Percentiles rank a stretch among this genome's conserved stretches.
Evolutionary conservation across 2,888 invertebrate species (phyloP).

Genomic region (Drosophila koepferae): DNA sequence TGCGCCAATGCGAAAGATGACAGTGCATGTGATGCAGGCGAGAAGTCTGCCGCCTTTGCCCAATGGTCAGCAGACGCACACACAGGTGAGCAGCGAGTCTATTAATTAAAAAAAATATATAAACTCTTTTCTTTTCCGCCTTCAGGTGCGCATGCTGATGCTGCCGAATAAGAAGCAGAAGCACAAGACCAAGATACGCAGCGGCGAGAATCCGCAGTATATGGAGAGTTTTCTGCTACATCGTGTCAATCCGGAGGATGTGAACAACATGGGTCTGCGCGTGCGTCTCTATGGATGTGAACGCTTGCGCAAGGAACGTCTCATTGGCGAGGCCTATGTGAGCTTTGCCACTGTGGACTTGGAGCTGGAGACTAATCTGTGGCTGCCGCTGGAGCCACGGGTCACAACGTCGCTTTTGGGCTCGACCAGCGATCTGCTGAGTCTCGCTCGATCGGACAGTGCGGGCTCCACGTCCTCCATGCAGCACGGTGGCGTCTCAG

Average conservation of each 20-base stretch:
- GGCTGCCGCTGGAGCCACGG: conserved; percentile 93
- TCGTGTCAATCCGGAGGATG: conserved; percentile 97
- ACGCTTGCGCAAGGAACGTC: conserved; percentile 95
- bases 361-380: conserved; percentile 95
- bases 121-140: background rate
- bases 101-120: background rate
- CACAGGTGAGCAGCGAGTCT: conserved; percentile 87
- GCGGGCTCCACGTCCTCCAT: conserved; percentile 97
- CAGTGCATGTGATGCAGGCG: conserved; percentile 95
- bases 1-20: conserved; percentile 96
- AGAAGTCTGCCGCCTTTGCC: conserved; percentile 91
- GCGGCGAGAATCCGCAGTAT: conserved; percentile 95
- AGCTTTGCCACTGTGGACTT: conserved; percentile 95
- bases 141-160: conserved; percentile 92
- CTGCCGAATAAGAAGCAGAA: conserved; percentile 97
- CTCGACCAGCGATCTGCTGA: conserved; percentile 88
- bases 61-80: conserved; percentile 89
- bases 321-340: conserved; percentile 95
- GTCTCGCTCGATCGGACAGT: conserved; percentile 95
- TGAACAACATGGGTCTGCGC: conserved; percentile 95
- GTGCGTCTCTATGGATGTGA: conserved; percentile 96
- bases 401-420: conserved; percentile 87
- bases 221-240: conserved; percentile 96
- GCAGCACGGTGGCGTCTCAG: conserved; percentile 95
- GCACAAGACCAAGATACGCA: conserved; percentile 96